Base-by-base conservation (phyloP, 2,113 vertebrate species). In the Melanostigma gelatinosum region DNA sequence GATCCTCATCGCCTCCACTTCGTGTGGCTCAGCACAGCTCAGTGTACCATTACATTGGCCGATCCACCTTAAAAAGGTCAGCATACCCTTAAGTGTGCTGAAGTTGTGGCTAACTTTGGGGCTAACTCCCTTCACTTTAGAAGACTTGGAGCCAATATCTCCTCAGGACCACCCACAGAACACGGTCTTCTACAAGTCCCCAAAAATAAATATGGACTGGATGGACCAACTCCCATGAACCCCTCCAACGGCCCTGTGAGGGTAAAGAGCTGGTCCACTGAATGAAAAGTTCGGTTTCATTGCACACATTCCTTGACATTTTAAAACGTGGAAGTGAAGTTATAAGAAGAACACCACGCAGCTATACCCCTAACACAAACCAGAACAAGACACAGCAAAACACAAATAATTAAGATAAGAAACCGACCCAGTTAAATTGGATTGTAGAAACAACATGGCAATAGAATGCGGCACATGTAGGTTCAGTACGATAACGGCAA, bases 331-430 rank as follows among this genome's bases (percentile, higher is more conserved):
- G 4, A 46, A 36, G 22, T n/a, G 20, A 48, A 46, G 38, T 42
- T 34, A 54, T 24, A 44, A 50, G 24, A 63, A 11, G 1, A 20
- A 3, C 15, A 60, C 10, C 9, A 13, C 8, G 16, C 13, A 4
- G 16, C 36, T 63, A 29, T 63, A 29, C n/a, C 27, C 4, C 12
- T 13, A 22, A 72, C 50, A 61, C 24, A 34, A 32, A 15, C n/a
- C 42, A 60, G 34, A 64, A 57, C 4, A 15, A 70, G 12, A 20
- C 8, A 65, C 3, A 27, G 55, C 40, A 13, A 42, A 62, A 54
- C 38, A 69, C 24, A 65, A 58, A 75, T n/a, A 12, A 66, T 58
- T 46, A 22, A 54, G 70, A 68, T 79, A 55, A 67, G 9, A 60
- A 67, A 54, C 4, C 16, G 1, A 61, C 3, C 40, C 32, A 42